Evolutionary conservation across 1,140 invertebrate genomes (phyloP).

Genomic region (Magallana ariakensis): DNA sequence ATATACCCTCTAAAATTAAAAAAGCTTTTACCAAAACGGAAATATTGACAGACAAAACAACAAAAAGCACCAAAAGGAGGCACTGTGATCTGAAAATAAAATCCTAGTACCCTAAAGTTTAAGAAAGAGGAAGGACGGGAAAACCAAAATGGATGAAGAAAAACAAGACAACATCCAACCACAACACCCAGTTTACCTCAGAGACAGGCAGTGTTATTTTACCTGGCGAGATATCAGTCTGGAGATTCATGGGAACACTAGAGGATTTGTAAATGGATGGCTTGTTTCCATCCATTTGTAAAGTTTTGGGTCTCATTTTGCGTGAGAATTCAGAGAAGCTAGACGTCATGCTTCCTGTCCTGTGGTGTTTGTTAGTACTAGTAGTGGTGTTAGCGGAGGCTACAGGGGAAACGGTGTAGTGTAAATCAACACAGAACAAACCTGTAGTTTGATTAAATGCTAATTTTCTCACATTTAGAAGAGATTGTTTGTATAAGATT

Average conservation of each 20-base stretch:
- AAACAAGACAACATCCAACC: not conserved
- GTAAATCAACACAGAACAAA: not conserved
- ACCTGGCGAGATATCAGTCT: conserved; percentile 79
- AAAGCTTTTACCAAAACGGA: too few relatives aligned
- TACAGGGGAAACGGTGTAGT: not conserved
- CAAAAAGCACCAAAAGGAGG: too few relatives aligned
- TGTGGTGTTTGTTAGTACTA: conserved; percentile 57
- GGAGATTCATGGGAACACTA: conserved; percentile 77
- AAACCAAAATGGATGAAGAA: not conserved
- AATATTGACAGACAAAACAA: too few relatives aligned
- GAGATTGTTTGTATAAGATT: too few relatives aligned
- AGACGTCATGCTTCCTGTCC: conserved; percentile 27
- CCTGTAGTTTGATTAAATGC: too few relatives aligned
- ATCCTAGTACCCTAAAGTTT: too few relatives aligned
- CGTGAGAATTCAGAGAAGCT: conserved; percentile 65
- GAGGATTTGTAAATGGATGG: conserved; percentile 75
- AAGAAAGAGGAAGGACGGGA: not conserved
- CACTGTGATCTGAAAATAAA: too few relatives aligned
- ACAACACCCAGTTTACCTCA: conserved; percentile 17
- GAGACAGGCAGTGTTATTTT: conserved; percentile 10
- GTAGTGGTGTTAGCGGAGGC: conserved; percentile 46
- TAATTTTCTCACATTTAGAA: too few relatives aligned
- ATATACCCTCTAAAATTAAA: too few relatives aligned
- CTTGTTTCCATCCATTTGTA: conserved; percentile 60
- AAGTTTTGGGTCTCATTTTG: conserved; percentile 71